Conservation (phyloP, 2,888 invertebrate genomes). For the Ctenicera cuprea region DNA sequence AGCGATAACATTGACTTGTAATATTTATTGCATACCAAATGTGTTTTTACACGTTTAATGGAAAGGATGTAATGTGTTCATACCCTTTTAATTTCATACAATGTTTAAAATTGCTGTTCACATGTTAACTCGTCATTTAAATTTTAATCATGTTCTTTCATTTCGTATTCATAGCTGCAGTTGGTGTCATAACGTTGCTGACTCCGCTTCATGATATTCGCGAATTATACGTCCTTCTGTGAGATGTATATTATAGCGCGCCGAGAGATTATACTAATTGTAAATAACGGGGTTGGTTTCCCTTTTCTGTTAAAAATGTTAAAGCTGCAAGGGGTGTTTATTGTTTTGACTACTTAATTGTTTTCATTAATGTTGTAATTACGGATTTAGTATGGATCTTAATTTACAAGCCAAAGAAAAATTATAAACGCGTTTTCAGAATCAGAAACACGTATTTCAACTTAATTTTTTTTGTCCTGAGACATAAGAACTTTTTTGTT, state of each 20-base stretch:
- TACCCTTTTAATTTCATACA: conserved; percentile 8
- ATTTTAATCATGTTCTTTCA: conserved; percentile 36
- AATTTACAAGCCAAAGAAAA: too few species aligned
- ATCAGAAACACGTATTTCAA: too few species aligned
- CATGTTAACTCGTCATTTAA: conserved; percentile 28
- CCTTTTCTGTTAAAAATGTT: neutral
- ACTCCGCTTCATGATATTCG: conserved; percentile 12
- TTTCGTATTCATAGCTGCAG: conserved; percentile 32
- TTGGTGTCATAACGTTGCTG: conserved; percentile 34
- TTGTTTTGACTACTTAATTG: too few species aligned
- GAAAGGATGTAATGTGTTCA: conserved; percentile 17
- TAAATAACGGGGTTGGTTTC: conserved; percentile 20
- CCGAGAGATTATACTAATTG: conserved; percentile 28
- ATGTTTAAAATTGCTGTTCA: conserved; percentile 17
- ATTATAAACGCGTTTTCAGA: too few species aligned
- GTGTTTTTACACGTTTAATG: neutral
- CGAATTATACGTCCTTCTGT: conserved; percentile 20
- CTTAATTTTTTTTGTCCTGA: too few species aligned
- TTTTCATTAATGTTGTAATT: too few species aligned
- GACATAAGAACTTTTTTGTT: too few species aligned
- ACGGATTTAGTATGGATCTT: too few species aligned
- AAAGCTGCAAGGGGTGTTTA: neutral
- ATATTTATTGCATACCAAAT: neutral
- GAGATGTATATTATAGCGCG: neutral
- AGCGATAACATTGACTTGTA: neutral